Evolutionary conservation across 2,113 vertebrate genomes (phyloP), one percentile per base, ranked within the genome.

Genomic region (Rana temporaria): DNA sequence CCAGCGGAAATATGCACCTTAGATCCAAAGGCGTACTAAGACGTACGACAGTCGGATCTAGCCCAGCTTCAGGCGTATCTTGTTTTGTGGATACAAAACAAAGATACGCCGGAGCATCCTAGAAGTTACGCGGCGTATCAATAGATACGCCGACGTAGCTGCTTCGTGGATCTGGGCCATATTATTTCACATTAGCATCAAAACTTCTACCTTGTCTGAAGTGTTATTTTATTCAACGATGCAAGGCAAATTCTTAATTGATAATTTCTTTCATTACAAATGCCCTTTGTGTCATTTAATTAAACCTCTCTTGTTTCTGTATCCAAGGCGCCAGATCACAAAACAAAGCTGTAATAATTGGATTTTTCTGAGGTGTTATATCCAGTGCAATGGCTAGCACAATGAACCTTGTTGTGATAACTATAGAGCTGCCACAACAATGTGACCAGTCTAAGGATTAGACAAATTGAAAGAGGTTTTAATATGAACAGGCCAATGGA

Each of bases 231-330:
- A 69, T 79, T 20, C n/a, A 9, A 68, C 8, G 18, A 71, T 30
- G 11, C 20, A n/a, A 52, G 17, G n/a, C 17, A 69, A 80, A 70
- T 16, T 26, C 38, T 71, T 34, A n/a, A 48, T 22, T 48, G 67
- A 53, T 71, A 80, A 71, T 60, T 70, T 34, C 30, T 38, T 55
- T 11, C 68, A 62, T 71, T 62, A 63, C 78, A 71, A 71, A 62
- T 71, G 55, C 67, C 34, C 56, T 68, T 71, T 71, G 78, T 62
- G 38, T 71, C 6, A 24, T 71, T 80, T 80, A 71, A 80, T 71
- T 80, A 70, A 71, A 63, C 34, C 11, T 26, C 20, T 60, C 16
- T 70, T 80, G 32, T 69, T 71, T 80, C 57, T n/a, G 30, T 62
- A 67, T 59, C 65, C 15, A 6, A 16, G 32, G 67, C 24, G 26